Conservation (phyloP, 2,888 invertebrate species). For the Diarsia brunnea region DNA sequence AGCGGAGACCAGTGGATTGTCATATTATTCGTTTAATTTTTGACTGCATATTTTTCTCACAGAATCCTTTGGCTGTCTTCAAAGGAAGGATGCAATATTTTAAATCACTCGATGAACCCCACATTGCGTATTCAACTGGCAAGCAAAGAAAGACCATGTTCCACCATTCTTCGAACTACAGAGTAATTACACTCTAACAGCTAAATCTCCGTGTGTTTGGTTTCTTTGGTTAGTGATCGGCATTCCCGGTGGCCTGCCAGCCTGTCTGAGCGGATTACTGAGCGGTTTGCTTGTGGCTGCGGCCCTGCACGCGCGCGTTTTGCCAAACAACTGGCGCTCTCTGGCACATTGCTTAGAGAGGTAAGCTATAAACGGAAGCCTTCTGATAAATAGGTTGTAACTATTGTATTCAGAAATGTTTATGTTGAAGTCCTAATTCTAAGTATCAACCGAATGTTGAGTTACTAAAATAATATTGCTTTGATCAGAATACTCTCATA, state of each 20-base stretch:
- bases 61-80: too few relatives aligned
- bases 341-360: conserved; percentile 16
- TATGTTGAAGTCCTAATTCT: not conserved
- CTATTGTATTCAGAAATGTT: not conserved
- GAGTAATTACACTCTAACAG: conserved; percentile 21
- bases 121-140: not conserved
- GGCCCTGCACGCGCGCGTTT: conserved; percentile 42
- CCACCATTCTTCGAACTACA: conserved; percentile 9
- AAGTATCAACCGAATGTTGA: too few relatives aligned
- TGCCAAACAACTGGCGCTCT: conserved; percentile 54
- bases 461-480: too few relatives aligned
- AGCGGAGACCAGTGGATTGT: not conserved
- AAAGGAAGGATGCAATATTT: not conserved
- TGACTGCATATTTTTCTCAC: not conserved
- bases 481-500: not conserved
- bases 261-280: conserved; percentile 43
- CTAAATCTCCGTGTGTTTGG: conserved; percentile 25
- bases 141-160: not conserved
- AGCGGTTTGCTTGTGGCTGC: conserved; percentile 27
- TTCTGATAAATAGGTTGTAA: not conserved
- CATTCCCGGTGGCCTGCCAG: conserved; percentile 25
- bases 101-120: not conserved
- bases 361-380: conserved; percentile 13
- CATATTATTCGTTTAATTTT: not conserved
- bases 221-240: conserved; percentile 29